Conservation (phyloP, 2,888 invertebrate species). For the Patella depressa region DNA sequence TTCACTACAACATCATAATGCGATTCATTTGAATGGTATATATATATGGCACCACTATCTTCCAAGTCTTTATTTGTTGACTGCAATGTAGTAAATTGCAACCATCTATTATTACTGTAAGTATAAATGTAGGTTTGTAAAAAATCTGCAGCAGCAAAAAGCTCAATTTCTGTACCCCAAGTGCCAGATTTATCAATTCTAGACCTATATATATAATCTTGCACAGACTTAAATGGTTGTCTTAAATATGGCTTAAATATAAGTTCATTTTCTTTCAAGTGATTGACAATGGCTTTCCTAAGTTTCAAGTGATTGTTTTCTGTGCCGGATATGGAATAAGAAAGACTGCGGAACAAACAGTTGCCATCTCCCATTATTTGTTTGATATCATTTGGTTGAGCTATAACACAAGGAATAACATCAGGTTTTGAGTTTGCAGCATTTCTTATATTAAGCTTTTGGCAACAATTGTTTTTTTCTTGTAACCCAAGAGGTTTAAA, state of each 20-base stretch:
- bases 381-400: background rate
- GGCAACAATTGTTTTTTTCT: background rate
- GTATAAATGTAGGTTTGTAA: background rate
- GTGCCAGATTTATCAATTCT: background rate
- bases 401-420: background rate
- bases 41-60: background rate
- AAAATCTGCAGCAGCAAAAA: background rate
- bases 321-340: background rate
- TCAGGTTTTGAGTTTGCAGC: background rate
- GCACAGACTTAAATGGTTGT: background rate
- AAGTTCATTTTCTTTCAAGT: background rate
- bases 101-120: background rate
- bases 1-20: constrained; percentile 2
- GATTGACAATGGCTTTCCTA: background rate
- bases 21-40: background rate
- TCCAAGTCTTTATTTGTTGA: background rate
- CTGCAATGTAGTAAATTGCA: background rate
- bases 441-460: background rate
- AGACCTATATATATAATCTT: background rate
- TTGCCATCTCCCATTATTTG: background rate
- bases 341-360: background rate
- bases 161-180: background rate
- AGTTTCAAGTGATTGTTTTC: background rate
- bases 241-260: background rate
- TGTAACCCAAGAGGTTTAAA: background rate